Evolutionary conservation across 2,888 invertebrate genomes (phyloP).

Genomic region (Chironomus tentans): DNA sequence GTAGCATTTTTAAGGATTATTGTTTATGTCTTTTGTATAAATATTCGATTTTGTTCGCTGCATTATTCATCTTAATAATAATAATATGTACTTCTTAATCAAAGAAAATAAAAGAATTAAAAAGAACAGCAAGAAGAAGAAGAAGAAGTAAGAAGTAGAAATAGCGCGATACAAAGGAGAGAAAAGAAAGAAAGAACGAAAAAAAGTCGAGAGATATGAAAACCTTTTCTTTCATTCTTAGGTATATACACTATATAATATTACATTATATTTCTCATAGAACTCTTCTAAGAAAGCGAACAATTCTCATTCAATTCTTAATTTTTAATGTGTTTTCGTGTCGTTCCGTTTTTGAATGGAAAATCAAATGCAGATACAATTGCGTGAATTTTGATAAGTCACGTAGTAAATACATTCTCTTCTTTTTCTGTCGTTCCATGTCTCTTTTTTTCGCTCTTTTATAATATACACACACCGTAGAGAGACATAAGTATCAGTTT

Average conservation of each 20-base stretch:
- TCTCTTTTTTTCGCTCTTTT: slow-evolving; percentile 7
- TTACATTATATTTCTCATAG: not conserved
- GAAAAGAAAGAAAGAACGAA: not conserved
- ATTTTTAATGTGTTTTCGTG: slow-evolving; percentile 27
- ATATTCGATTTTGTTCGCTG: slow-evolving; percentile 3
- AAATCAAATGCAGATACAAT: slow-evolving; percentile 25
- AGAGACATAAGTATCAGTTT: slow-evolving; percentile 1
- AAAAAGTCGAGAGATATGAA: not conserved
- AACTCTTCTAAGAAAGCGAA: slow-evolving; percentile 8
- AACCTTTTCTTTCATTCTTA: not conserved
- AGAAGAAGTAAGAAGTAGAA: not conserved
- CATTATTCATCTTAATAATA: not conserved
- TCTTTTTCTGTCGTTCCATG: slow-evolving; percentile 11
- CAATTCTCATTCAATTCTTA: slow-evolving; percentile 23
- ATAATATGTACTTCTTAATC: slow-evolving; percentile 1
- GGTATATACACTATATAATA: not conserved
- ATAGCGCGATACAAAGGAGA: not conserved
- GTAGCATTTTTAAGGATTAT: slow-evolving; percentile 2
- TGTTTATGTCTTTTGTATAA: not conserved
- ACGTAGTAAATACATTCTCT: slow-evolving; percentile 26
- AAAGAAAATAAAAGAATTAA: not conserved
- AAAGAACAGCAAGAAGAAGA: not conserved
- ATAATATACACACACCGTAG: not conserved
- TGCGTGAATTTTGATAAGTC: slow-evolving; percentile 27
- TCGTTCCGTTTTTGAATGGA: slow-evolving; percentile 19